Percentiles rank a stretch among this genome's conserved stretches.
These are phyloP conservation scores for Lasioglossum marginatum DNA, from an alignment of 2,888 invertebrate genomes.

Conservation along the genomic window DNA sequence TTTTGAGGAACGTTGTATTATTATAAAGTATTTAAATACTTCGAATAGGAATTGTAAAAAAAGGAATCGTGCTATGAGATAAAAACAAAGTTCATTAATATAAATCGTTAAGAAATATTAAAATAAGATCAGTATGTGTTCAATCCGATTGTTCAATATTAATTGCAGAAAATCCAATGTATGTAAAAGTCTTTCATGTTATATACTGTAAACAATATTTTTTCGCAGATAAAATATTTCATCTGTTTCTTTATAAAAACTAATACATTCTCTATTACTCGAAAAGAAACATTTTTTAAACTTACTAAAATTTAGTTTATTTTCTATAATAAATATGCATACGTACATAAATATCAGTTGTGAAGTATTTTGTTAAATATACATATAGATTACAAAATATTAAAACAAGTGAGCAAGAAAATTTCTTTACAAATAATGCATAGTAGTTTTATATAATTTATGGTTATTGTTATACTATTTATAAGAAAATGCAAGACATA, in stretches of 20 bases:
- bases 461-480: not conserved
- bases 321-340: not conserved
- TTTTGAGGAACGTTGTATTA: not conserved
- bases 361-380: not conserved
- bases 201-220: not conserved
- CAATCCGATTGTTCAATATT: not conserved
- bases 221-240: not conserved
- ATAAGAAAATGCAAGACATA: not conserved
- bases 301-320: not conserved
- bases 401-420: not conserved
- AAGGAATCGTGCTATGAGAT: not conserved
- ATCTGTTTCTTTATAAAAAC: not conserved
- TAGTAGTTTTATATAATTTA: not conserved
- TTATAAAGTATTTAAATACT: not conserved
- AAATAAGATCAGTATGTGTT: constrained; percentile 1
- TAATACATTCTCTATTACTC: not conserved
- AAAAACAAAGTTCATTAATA: not conserved
- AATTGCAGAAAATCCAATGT: not conserved
- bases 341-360: not conserved
- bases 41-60: not conserved
- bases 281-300: not conserved
- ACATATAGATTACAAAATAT: not conserved
- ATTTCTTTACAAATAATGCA: not conserved
- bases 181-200: not conserved
- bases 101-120: not conserved